Evolutionary conservation across 2,888 invertebrate genomes (phyloP).

Genomic region (Rhyacophila evoluta): DNA sequence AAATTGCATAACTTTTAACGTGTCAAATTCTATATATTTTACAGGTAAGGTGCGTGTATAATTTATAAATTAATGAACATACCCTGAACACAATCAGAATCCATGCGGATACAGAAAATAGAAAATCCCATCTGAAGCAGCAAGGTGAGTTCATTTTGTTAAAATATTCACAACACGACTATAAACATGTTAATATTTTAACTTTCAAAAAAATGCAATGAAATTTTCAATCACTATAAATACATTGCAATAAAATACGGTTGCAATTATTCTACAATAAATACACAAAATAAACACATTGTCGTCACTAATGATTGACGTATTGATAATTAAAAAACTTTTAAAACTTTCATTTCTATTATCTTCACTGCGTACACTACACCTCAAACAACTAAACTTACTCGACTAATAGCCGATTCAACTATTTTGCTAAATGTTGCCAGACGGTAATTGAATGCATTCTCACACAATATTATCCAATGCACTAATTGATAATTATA

Average conservation of each 20-base stretch:
- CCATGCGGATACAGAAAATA: conserved; percentile 31
- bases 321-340: conserved; percentile 15
- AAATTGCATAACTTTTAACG: conserved; percentile 32
- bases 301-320: conserved; percentile 25
- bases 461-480: too few species aligned
- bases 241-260: conserved; percentile 26
- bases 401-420: too few species aligned
- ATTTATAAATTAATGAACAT: conserved; percentile 11
- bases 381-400: too few species aligned
- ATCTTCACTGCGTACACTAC: too few species aligned
- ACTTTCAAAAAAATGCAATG: conserved; percentile 36
- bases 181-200: conserved; percentile 37
- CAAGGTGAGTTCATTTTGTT: conserved; percentile 43
- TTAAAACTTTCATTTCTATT: conserved; percentile 44
- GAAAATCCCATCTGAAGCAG: conserved; percentile 38
- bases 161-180: conserved; percentile 42
- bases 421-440: too few species aligned
- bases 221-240: conserved; percentile 29
- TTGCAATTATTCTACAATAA: conserved; percentile 31
- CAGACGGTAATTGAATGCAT: too few species aligned
- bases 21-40: conserved; percentile 20
- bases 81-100: conserved; percentile 35
- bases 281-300: neutral
- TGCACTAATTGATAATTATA: too few species aligned
- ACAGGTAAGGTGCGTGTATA: neutral